phyloP scores from a whole-genome alignment of 2,113 vertebrate species.

The Laterallus jamaicensis region DNA sequence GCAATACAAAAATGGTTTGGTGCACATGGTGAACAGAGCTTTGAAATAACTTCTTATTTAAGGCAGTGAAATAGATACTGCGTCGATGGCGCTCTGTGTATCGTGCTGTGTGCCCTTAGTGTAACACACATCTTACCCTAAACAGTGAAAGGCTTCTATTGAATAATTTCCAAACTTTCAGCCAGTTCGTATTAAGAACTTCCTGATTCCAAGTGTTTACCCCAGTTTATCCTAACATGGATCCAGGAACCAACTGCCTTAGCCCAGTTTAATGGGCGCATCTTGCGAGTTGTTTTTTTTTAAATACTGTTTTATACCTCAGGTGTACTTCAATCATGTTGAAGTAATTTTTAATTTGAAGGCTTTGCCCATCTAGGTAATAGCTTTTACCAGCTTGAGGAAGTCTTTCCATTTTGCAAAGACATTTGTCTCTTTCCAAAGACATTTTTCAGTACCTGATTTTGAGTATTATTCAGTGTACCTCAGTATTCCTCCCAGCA shows the following conservation, averaged over 20 bases:
- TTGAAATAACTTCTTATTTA: background rate
- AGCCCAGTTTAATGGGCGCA: constrained; percentile 28
- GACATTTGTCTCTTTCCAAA: background rate
- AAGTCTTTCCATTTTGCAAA: background rate
- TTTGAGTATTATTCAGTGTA: background rate
- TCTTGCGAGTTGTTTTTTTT: background rate
- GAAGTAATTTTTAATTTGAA: background rate
- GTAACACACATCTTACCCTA: background rate
- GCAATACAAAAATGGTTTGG: background rate
- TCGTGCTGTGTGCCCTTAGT: background rate
- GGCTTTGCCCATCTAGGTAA: background rate
- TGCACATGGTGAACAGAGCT: background rate
- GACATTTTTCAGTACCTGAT: background rate
- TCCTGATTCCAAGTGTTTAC: background rate
- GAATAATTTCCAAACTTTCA: background rate
- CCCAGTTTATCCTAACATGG: background rate
- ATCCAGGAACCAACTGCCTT: background rate
- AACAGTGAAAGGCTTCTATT: background rate
- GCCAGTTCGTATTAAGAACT: background rate
- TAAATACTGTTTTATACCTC: background rate
- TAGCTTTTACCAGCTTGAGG: background rate
- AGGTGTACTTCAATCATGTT: background rate
- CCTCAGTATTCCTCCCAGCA: background rate
- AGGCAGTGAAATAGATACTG: background rate
- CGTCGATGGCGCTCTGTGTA: background rate